These are phyloP conservation scores for Dipodomys stephensi DNA, from an alignment of 2,113 vertebrate genomes.

Conservation along the genomic window DNA sequence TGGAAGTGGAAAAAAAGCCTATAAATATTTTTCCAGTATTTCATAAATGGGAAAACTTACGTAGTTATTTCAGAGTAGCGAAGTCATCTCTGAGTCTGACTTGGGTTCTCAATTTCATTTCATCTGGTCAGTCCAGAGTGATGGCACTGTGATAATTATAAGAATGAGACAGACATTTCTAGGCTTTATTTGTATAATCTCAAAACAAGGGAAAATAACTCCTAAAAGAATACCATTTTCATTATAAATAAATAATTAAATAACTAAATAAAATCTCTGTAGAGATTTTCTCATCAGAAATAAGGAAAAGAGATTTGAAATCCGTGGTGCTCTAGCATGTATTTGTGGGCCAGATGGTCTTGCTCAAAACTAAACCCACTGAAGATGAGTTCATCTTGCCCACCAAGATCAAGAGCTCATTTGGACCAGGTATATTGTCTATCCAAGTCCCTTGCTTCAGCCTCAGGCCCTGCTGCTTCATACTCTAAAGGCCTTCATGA, in stretches of 20 bases:
- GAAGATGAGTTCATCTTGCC: conserved; percentile 4
- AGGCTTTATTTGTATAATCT: background rate
- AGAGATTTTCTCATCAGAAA: conserved; percentile 21
- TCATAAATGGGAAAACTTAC: conserved; percentile 30
- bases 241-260: background rate
- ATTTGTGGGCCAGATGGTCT: background rate
- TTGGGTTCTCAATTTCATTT: conserved; percentile 24
- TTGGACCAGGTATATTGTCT: background rate
- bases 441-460: background rate
- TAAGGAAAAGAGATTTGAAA: background rate
- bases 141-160: background rate
- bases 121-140: background rate
- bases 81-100: conserved; percentile 3
- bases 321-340: background rate
- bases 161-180: background rate
- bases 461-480: background rate
- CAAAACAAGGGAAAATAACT: conserved; percentile 1
- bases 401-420: background rate
- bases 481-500: background rate
- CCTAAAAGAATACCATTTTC: conserved; percentile 1
- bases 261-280: conserved; percentile 7
- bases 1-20: background rate
- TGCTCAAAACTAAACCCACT: background rate
- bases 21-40: conserved; percentile 33
- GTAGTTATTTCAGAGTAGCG: conserved; percentile 31